Evolutionary conservation across 2,113 vertebrate genomes (phyloP), one percentile per base, ranked within the genome.

Genomic region (Anoplopoma fimbria): DNA sequence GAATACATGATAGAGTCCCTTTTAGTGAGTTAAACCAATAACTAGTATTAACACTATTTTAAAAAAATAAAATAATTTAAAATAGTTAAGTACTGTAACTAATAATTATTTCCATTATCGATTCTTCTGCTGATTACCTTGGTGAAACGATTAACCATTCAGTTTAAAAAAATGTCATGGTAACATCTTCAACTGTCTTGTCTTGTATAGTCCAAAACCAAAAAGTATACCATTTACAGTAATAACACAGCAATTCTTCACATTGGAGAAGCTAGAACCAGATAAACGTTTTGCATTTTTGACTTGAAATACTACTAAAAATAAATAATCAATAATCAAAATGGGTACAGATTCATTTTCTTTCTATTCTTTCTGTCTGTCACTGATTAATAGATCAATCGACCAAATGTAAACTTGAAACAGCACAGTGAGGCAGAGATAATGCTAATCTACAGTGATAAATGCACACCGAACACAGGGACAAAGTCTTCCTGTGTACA

Each of bases 361-460:
- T 31, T 8, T 36, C 47, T 17, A 15, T 15, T 38, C 36, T 38
- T 38, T 38, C 36, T 2, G 9, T 23, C 21, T 51, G 49, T 49
- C 6, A 6, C 14, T 42, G 7, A 31, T 9, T 17, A 42, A 55
- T 4, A 27, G 14, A 36, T 29, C 55, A 55, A 19, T 19, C 6
- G n/a, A 29, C 51, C 17, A 17, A 3, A 64, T 27, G 13, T 55
- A 1, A 67, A 49, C 15, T 3, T 36, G 19, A 68, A 70, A 31
- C 40, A 40, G 75, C 67, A 57, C 15, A 63, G 34, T 40, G 55
- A 77, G 38, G 45, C 9, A 33, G 45, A 69, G 31, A 57, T 36
- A 79, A 77, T 38, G 42, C 34, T 67, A 25, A 79, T 77, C 9
- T 47, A 9, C 75, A 55, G 74, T 45, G 49, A 69, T 67, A 40